Base-by-base conservation (phyloP, 37 sponge, comb jelly and placozoan genomes). In the Cladorhizidae sp. region DNA sequence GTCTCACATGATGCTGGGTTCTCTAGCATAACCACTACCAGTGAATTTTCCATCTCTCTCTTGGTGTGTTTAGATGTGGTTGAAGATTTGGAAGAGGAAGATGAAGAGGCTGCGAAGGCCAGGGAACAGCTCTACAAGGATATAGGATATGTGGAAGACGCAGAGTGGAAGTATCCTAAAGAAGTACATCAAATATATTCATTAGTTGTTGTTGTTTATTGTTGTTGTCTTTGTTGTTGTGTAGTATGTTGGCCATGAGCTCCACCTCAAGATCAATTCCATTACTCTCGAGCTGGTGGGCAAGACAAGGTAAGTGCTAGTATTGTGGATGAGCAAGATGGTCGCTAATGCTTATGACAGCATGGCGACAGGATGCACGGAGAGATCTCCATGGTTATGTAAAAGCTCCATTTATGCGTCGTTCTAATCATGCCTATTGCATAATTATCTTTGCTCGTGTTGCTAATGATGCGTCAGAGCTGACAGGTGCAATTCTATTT, bases 141-240 rank as follows among this genome's bases (percentile, higher is more conserved):
- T 28, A 92, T 92, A 25, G 92, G 92, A 32, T 92, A 92, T 45
- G 64, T 73, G 57, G 88, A 87, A 40, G 73, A 78, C 38, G 81
- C 54, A 2, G 88, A 58, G 35, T 58, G 43, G 9, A 80, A 87
- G 33, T 87, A 56, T 29, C 88, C 92, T 23, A 74, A 57, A 22
- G 92, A 92, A 69, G 92, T 91, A 20, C 3, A 58, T 5, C 49
- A 12, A 12, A 45, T 12, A 12, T 12, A 45, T 45, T 12, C 49
- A 45, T 45, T 9, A 45, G 49, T 45, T 45, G 49, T 45, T 45
- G 49, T n/a, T n/a, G n/a, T n/a, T 65, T 7, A 65, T 32, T 45
- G 49, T 45, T 45, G 5, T 65, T 65, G 36, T 65, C 0, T n/a
- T n/a, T 58, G 5, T 37, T 2, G 28, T 26, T 63, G 8, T 68